Evolutionary conservation across 2,113 vertebrate genomes (phyloP), one percentile per base, ranked within the genome.

Genomic region (Cettia cetti): DNA sequence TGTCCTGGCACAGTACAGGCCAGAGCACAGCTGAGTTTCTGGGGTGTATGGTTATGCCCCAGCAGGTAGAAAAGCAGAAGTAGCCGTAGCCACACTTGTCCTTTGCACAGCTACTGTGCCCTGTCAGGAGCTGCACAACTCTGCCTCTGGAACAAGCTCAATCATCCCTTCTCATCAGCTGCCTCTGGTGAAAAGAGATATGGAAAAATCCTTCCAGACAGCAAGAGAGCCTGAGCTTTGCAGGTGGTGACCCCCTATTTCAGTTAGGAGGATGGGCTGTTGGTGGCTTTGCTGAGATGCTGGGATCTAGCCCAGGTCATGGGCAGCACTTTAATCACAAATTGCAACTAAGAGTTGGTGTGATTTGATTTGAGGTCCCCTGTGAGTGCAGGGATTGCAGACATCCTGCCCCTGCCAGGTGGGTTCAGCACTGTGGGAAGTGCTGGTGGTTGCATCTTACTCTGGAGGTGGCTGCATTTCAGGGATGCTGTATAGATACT

Each of bases 381-480:
- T 35, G 15, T 70, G 64, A n/a, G 11, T 57, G 22, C 68, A 45
- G 33, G 33, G 31, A 23, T 42, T 88, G 22, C 45, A 35, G 56
- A 14, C 22, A 9, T n/a, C 16, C 24, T 70, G 45, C 20, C 23
- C 17, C 28, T 85, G 65, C 6, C 26, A 21, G 47, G 14, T 47
- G 33, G 6, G 8, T 44, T 69, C 0, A 0, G 64, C 28, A 5
- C 15, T 7, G 2, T 33, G 33, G 42, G 15, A 35, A 24, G 27
- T 15, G 13, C 14, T 40, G 37, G 35, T 71, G 22, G 11, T 22
- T 89, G 31, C 33, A 5, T 79, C 35, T 56, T 8, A 0, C 8
- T 65, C 33, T 0, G 1, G n/a, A 39, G 22, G 12, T 77, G 68
- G 4, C 54, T 83, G 80, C 3, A 2, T 91, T 94, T 94, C 54